phyloP scores from a whole-genome alignment of 1,140 invertebrate genomes.

The Drosophila melanogaster region DNA sequence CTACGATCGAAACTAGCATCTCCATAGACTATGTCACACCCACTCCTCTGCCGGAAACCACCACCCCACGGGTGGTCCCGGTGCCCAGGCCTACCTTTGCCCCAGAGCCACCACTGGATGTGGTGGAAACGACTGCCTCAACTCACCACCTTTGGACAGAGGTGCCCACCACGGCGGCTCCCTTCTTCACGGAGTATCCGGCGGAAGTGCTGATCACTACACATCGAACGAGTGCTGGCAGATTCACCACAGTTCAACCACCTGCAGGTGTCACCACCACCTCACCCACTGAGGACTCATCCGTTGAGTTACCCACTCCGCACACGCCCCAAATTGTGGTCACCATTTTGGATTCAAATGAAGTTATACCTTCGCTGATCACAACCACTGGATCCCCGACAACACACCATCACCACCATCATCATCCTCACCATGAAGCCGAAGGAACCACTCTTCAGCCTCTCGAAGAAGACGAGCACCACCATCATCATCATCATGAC shows the following conservation, averaged over 20 bases:
- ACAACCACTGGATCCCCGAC: slow-evolving; percentile 25
- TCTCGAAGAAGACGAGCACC: slow-evolving; percentile 27
- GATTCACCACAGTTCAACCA: slow-evolving; percentile 67
- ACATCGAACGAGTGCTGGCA: slow-evolving; percentile 63
- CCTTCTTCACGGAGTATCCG: slow-evolving; percentile 85
- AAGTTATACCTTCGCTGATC: slow-evolving; percentile 15
- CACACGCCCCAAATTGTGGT: slow-evolving; percentile 64
- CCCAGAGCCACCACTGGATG: slow-evolving; percentile 23
- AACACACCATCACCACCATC: slow-evolving; percentile 40
- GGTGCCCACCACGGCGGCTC: slow-evolving; percentile 85
- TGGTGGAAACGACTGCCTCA: slow-evolving; percentile 57
- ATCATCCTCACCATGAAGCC: slow-evolving; percentile 43
- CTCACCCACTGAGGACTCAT: slow-evolving; percentile 35
- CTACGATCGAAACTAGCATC: slow-evolving; percentile 72
- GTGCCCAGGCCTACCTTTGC: slow-evolving; percentile 35
- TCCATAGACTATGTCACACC: slow-evolving; percentile 67
- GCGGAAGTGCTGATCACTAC: slow-evolving; percentile 71
- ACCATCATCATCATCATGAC: slow-evolving; percentile 40
- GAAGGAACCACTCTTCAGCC: slow-evolving; percentile 34
- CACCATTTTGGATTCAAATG: slow-evolving; percentile 51
- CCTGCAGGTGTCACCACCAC: slow-evolving; percentile 46
- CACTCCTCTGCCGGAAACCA: slow-evolving; percentile 36
- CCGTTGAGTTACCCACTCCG: slow-evolving; percentile 39
- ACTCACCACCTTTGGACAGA: slow-evolving; percentile 67
- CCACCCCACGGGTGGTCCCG: slow-evolving; percentile 24